Conservation (phyloP, 2,113 vertebrate species). For the Chinchilla lanigera region DNA sequence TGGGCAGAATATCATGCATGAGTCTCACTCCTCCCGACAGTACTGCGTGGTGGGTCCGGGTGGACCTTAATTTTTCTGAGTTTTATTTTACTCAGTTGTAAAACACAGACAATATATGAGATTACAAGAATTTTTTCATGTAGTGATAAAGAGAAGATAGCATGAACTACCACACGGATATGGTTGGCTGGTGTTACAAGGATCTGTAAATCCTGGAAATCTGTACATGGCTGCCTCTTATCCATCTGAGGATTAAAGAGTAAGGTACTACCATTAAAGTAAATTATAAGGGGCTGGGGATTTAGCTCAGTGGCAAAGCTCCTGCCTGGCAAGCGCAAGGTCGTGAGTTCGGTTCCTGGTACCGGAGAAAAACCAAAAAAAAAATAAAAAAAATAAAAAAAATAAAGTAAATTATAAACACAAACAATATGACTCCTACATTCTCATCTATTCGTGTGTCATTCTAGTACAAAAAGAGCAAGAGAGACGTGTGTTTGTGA, state of each 20-base stretch:
- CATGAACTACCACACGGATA: background rate
- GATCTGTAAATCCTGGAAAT: background rate
- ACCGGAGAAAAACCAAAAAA: too few species aligned
- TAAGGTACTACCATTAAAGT: background rate
- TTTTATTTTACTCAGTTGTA: background rate
- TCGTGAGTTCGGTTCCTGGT: too few species aligned
- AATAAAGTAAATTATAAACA: constrained; percentile 22
- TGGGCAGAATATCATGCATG: background rate
- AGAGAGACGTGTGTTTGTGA: background rate
- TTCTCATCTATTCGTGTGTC: background rate
- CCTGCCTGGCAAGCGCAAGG: too few species aligned
- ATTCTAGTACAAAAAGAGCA: background rate
- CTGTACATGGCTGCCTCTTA: background rate
- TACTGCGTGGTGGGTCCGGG: background rate
- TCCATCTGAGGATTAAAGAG: constrained; percentile 31
- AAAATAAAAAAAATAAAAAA: too few species aligned
- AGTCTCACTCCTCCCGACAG: background rate
- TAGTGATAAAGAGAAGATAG: background rate
- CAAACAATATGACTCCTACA: background rate
- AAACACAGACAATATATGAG: background rate
- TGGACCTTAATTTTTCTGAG: background rate
- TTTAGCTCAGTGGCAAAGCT: too few species aligned
- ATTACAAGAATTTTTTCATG: constrained; percentile 6
- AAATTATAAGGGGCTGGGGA: too few species aligned
- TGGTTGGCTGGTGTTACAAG: background rate